Evolutionary conservation across 2,888 invertebrate species (phyloP), one percentile per base, ranked within the genome.

Genomic region (Mesoligia furuncula): DNA sequence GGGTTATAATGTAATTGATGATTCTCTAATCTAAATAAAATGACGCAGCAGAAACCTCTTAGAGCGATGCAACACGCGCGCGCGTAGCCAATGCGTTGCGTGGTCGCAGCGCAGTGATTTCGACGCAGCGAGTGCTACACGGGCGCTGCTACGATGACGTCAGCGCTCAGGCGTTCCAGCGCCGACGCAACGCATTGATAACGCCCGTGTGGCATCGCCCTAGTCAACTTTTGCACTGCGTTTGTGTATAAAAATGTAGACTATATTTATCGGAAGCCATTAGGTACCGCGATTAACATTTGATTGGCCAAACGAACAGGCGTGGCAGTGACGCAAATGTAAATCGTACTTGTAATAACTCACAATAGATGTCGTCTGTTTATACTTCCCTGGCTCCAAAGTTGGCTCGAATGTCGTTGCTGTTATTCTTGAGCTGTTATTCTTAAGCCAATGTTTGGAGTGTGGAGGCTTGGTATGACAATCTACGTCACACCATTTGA

Each of bases 251-350:
- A n/a, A 17, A 36, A 27, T n/a, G 20, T 31, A 7, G 0, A 36
- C n/a, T 65, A 24, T 61, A 67, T 68, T 79, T 61, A 66, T 74
- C 59, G 39, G 17, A 42, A 48, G 57, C 39, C 15, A 65, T 27
- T 62, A n/a, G n/a, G n/a, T n/a, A 76, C 57, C 31, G 57, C 54
- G 42, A 69, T 64, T 72, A 65, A 31, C n/a, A 54, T 76, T 73
- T 78, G 74, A 86, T 86, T 86, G 84, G 86, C 39, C 51, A 61
- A 73, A 65, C 20, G 17, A 45, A 77, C 66, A 84, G 86, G 86
- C 84, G 86, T 87, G 86, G 77, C 87, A 15, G 45, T 87, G 86
- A 87, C 85, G 85, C 78, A 79, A 8, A 64, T 73, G 6, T 13
- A 67, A 64, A 67, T 70, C 24, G 31, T 72, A 78, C 24, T 73